Percentiles rank a stretch among this genome's conserved stretches.
These are phyloP conservation scores for Miltochrista miniata DNA, from an alignment of 2,888 invertebrate genomes.

Conservation along the genomic window DNA sequence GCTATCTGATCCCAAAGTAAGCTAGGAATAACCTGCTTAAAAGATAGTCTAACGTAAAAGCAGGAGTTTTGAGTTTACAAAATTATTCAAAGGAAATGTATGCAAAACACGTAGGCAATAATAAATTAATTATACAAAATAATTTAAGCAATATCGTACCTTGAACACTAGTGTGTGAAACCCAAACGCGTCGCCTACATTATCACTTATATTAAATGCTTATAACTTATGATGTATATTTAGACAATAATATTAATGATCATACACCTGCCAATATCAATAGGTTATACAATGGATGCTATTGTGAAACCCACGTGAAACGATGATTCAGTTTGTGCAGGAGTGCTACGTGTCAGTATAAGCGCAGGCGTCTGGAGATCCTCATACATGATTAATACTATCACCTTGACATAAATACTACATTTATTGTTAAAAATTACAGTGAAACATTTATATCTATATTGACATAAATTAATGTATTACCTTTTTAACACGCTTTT, in stretches of 20 bases:
- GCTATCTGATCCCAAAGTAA: too few species aligned
- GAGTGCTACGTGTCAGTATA: not conserved
- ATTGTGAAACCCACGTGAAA: slow-evolving; percentile 30
- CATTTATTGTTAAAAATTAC: too few species aligned
- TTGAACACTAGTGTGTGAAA: not conserved
- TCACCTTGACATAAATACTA: slow-evolving; percentile 39
- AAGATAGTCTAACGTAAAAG: too few species aligned
- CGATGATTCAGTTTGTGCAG: slow-evolving; percentile 31
- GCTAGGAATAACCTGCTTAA: too few species aligned
- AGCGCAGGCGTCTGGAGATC: slow-evolving; percentile 10
- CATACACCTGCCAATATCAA: slow-evolving; percentile 29
- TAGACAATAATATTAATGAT: slow-evolving; percentile 25
- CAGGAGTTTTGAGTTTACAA: too few species aligned
- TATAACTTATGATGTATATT: not conserved
- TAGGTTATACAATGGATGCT: slow-evolving; percentile 29
- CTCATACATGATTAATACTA: slow-evolving; percentile 19
- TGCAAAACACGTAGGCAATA: not conserved
- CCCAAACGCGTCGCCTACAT: not conserved
- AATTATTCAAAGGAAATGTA: too few species aligned
- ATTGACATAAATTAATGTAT: too few species aligned
- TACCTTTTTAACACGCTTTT: too few species aligned
- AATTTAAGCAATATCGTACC: not conserved
- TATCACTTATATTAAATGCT: not conserved
- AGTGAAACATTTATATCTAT: too few species aligned
- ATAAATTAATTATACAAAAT: not conserved